phyloP scores from a whole-genome alignment of 2,113 vertebrate genomes.

The Papio anubis region DNA sequence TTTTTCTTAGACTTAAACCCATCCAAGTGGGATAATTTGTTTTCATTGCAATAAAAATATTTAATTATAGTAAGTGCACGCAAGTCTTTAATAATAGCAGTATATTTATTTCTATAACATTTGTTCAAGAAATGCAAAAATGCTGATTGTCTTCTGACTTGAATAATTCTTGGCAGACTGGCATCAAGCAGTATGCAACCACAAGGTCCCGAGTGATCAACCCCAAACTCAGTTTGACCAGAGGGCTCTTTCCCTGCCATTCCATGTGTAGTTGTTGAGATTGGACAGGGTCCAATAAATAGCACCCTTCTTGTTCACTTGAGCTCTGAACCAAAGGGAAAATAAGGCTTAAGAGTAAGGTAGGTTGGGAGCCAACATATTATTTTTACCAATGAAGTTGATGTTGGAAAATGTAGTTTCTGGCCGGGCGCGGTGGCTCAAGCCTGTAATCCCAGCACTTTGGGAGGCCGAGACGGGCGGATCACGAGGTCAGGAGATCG shows the following conservation, averaged over 20 bases:
- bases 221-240: background rate
- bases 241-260: background rate
- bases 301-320: background rate
- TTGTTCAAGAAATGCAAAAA: background rate
- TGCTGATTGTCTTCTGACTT: background rate
- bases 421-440: too few species aligned
- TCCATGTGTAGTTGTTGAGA: background rate
- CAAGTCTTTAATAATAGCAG: conserved; percentile 21
- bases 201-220: background rate
- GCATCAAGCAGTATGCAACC: background rate
- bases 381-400: background rate
- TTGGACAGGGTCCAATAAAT: background rate
- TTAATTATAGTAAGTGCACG: conserved; percentile 14
- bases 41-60: conserved; percentile 32
- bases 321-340: background rate
- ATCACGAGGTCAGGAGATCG: too few species aligned
- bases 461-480: too few species aligned
- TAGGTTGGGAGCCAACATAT: background rate
- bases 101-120: background rate
- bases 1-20: background rate
- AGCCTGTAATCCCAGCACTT: too few species aligned
- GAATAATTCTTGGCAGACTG: background rate
- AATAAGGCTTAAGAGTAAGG: background rate
- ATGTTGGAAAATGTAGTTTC: background rate
- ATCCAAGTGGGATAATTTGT: background rate